These are phyloP conservation scores for Xyrichtys novacula DNA, from an alignment of 2,797 vertebrate species.

Conservation along the genomic window DNA sequence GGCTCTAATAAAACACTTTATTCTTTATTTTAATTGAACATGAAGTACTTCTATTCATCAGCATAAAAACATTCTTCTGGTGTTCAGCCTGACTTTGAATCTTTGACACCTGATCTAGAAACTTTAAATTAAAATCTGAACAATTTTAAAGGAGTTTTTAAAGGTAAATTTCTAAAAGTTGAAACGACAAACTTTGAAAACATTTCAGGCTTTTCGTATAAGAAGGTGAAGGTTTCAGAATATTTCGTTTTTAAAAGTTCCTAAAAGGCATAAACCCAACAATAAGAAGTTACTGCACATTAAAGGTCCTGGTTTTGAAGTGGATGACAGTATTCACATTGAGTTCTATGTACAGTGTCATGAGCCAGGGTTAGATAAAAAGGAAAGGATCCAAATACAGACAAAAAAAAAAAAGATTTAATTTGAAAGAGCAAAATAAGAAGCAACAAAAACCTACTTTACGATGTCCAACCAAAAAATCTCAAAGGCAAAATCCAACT, in stretches of 20 bases:
- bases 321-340: neutral
- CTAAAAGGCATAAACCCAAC: no score
- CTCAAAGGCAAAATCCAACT: no score
- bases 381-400: no score
- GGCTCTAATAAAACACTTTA: slow-evolving; percentile 1
- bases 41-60: slow-evolving; percentile 21
- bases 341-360: no score
- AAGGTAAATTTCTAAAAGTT: slow-evolving; percentile 3
- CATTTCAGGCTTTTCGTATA: slow-evolving; percentile 2
- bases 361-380: no score
- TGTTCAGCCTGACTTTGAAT: slow-evolving; percentile 5
- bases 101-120: slow-evolving; percentile 6
- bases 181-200: neutral
- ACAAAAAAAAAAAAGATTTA: no score
- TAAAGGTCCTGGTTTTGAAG: neutral
- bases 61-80: slow-evolving; percentile 10
- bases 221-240: neutral
- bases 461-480: no score
- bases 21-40: slow-evolving; percentile 14
- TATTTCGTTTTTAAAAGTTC: neutral
- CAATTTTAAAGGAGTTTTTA: neutral
- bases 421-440: no score
- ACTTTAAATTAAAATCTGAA: slow-evolving; percentile 8
- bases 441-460: no score
- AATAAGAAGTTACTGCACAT: neutral